Evolutionary conservation across 2,888 invertebrate species (phyloP).

Genomic region (Drosophila monieri): DNA sequence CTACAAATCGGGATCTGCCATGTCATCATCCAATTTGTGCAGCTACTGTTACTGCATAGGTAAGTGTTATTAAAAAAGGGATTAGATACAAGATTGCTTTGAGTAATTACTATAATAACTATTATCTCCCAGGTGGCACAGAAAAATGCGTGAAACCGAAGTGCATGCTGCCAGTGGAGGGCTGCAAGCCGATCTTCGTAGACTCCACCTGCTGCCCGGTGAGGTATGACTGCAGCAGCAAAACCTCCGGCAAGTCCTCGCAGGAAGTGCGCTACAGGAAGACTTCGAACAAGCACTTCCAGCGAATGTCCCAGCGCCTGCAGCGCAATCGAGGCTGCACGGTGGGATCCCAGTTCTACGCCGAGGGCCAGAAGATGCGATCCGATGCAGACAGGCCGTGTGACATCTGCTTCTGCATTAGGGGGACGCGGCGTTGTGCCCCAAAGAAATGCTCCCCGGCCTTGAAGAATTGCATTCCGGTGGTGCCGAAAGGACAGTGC

Average conservation of each 20-base stretch:
- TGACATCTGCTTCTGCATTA: slow-evolving; percentile 92
- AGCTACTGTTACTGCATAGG: slow-evolving; percentile 93
- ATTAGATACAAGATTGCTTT: background rate
- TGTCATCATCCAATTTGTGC: slow-evolving; percentile 91
- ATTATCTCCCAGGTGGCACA: slow-evolving; percentile 84
- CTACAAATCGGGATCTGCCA: slow-evolving; percentile 87
- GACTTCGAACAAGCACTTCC: slow-evolving; percentile 81
- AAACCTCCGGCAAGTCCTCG: slow-evolving; percentile 81
- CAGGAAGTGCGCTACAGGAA: slow-evolving; percentile 81
- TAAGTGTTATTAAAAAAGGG: slow-evolving; percentile 23
- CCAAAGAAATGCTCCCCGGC: slow-evolving; percentile 91
- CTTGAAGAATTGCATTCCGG: slow-evolving; percentile 90
- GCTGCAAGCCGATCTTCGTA: slow-evolving; percentile 85
- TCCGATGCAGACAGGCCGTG: slow-evolving; percentile 85
- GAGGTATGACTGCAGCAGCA: slow-evolving; percentile 88
- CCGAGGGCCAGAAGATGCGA: slow-evolving; percentile 89
- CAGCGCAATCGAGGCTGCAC: slow-evolving; percentile 86
- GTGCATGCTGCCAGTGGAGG: slow-evolving; percentile 90
- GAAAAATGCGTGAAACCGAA: slow-evolving; percentile 91
- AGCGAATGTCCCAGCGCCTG: slow-evolving; percentile 80
- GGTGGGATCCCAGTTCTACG: slow-evolving; percentile 86
- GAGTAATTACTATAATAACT: background rate
- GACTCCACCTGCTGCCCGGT: slow-evolving; percentile 90
- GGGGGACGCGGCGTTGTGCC: slow-evolving; percentile 89
- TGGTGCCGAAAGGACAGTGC: slow-evolving; percentile 91